These are phyloP conservation scores for Metalampra italica DNA, from an alignment of 2,888 invertebrate species.

Conservation along the genomic window DNA sequence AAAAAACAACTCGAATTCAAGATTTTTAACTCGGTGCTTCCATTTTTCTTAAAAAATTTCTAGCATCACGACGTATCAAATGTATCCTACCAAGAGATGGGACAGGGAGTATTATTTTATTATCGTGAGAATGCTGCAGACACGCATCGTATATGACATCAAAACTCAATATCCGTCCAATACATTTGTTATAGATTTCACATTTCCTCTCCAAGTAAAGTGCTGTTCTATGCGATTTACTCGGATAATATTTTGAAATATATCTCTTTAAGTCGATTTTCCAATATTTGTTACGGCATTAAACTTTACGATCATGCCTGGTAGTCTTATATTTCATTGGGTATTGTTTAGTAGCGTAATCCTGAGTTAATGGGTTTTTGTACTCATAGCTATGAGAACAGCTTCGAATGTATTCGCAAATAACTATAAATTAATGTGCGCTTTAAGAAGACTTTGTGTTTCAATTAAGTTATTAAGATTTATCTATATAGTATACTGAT, in stretches of 20 bases:
- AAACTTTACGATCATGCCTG: slow-evolving; percentile 43
- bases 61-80: not conserved
- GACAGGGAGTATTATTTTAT: slow-evolving; percentile 60
- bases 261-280: slow-evolving; percentile 40
- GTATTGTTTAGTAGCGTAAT: slow-evolving; percentile 37
- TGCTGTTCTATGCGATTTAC: slow-evolving; percentile 39
- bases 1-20: not conserved
- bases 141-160: slow-evolving; percentile 60
- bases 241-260: slow-evolving; percentile 53
- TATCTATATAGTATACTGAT: too few species aligned
- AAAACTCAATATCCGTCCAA: slow-evolving; percentile 66
- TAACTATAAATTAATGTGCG: slow-evolving; percentile 1
- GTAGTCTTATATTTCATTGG: slow-evolving; percentile 40
- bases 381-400: slow-evolving; percentile 10
- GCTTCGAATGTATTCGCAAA: slow-evolving; percentile 8
- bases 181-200: slow-evolving; percentile 64
- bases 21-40: not conserved
- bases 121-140: slow-evolving; percentile 52
- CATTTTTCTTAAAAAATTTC: not conserved
- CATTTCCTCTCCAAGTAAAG: slow-evolving; percentile 48
- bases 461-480: not conserved
- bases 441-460: not conserved
- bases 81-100: slow-evolving; percentile 3
- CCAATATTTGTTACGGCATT: slow-evolving; percentile 49
- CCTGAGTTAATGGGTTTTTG: slow-evolving; percentile 24